Base-by-base conservation (phyloP, 2,113 vertebrate genomes). In the Pampusana beccarii region DNA sequence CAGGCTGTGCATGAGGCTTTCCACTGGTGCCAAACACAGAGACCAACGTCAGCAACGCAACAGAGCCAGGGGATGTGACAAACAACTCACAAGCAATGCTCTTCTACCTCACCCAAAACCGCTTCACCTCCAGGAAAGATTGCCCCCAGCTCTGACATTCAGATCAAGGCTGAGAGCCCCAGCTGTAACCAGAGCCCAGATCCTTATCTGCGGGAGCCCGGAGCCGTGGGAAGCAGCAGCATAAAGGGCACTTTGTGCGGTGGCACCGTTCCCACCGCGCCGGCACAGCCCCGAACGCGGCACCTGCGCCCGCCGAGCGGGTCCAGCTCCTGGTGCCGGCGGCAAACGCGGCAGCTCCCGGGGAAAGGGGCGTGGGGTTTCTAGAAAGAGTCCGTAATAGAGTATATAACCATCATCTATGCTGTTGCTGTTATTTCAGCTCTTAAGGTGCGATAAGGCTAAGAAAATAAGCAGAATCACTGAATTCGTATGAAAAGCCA, bases 151-250 rank as follows among this genome's bases (percentile, higher is more conserved):
- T 16, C 0, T 2, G 24, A 40, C 13, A 23, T 5, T 66, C 48
- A 34, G 53, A 29, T 60, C 4, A 6, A 28, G 2, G 12, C 61
- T 7, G 72, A 71, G 57, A 67, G 70, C 77, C 87, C 44, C 65
- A 40, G 88, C 70, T 77, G 92, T 82, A 94, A 73, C 69, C 86
- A 87, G 88, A 84, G 65, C 73, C 67, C 88, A 61, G 92, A 89
- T 82, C 80, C 71, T 60, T 34, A 42, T 85, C 80, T 65, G n/a
- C 3, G 0, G 12, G 3, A 61, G 75, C 42, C 88, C 62, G 29
- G 4, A 64, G 80, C 82, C 1, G 0, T 60, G 73, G 57, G 77
- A 96, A 91, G 90, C 70, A 42, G 80, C n/a, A 21, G 18, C 3
- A 94, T 42, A 87, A 92, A 93, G 73, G 82, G 8, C 0, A 18